Evolutionary conservation across 2,888 invertebrate species (phyloP).

Genomic region (Mesodorylaimus sp.): DNA sequence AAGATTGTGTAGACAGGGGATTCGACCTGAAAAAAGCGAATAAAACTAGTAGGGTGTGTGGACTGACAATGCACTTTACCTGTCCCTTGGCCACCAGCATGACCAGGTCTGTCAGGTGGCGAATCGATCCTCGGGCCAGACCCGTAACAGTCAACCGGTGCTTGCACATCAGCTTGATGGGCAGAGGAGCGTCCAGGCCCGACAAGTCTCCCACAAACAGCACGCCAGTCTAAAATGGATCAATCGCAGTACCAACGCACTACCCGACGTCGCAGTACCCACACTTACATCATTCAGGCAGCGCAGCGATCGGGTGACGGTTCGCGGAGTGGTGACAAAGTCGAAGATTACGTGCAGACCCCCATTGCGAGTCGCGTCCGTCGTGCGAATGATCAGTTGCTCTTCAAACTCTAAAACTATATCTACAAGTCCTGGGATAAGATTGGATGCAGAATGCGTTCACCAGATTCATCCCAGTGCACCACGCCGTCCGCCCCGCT

Average conservation of each 20-base stretch:
- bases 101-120: slow-evolving; percentile 61
- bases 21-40: no score
- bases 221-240: slow-evolving; percentile 50
- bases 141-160: slow-evolving; percentile 61
- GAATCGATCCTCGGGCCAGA: slow-evolving; percentile 64
- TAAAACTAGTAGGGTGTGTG: no score
- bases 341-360: slow-evolving; percentile 82
- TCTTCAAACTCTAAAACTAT: slow-evolving; percentile 59
- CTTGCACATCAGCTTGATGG: slow-evolving; percentile 60
- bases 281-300: slow-evolving; percentile 55
- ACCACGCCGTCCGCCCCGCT: slow-evolving; percentile 48
- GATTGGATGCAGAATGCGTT: no score
- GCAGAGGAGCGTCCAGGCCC: slow-evolving; percentile 51
- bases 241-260: no score
- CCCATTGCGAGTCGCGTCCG: slow-evolving; percentile 62
- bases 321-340: slow-evolving; percentile 78
- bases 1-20: slow-evolving; percentile 77
- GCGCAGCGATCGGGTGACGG: slow-evolving; percentile 69
- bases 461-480: slow-evolving; percentile 60
- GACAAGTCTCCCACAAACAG: slow-evolving; percentile 62
- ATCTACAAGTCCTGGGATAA: no score
- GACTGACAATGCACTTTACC: background rate
- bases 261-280: no score
- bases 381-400: slow-evolving; percentile 74
- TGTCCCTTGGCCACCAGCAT: slow-evolving; percentile 20